These are phyloP conservation scores for Lithobates pipiens DNA, from an alignment of 2,797 vertebrate species.

Conservation along the genomic window DNA sequence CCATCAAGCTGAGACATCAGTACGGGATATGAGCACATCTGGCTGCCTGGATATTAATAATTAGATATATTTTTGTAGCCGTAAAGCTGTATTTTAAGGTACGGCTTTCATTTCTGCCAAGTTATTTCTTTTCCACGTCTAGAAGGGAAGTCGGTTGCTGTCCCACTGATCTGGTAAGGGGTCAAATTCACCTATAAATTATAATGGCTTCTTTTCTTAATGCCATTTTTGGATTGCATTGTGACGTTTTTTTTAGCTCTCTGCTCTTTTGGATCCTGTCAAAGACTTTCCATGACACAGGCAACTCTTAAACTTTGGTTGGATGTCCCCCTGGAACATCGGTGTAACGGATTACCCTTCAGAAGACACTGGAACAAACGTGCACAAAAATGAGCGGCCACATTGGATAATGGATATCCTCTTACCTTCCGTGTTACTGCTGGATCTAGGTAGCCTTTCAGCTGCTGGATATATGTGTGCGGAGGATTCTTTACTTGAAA, in stretches of 20 bases:
- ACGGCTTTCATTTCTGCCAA: neutral
- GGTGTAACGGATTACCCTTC: slow-evolving; percentile 2
- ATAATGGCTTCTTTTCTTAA: neutral
- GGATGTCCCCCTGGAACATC: neutral
- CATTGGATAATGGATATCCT: slow-evolving; percentile 54
- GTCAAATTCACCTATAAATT: neutral
- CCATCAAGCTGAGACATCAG: slow-evolving; percentile 56
- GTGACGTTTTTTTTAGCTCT: slow-evolving; percentile 25
- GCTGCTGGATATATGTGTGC: slow-evolving; percentile 94
- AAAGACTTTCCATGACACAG: neutral
- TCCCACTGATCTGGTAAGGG: slow-evolving; percentile 15
- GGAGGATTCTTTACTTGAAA: slow-evolving; percentile 99
- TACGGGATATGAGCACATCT: slow-evolving; percentile 63
- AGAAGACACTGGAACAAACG: neutral
- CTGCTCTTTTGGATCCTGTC: neutral
- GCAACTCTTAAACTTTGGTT: neutral
- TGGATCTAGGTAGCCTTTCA: slow-evolving; percentile 94
- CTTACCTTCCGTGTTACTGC: slow-evolving; percentile 96
- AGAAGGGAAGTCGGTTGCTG: slow-evolving; percentile 7
- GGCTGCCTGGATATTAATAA: slow-evolving; percentile 61
- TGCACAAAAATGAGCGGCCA: neutral
- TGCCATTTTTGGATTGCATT: neutral
- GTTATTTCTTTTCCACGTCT: neutral
- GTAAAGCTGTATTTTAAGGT: slow-evolving; percentile 40
- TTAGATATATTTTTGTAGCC: slow-evolving; percentile 41